Evolutionary conservation across 2,797 vertebrate species (phyloP).

Genomic region (Molossus molossus): DNA sequence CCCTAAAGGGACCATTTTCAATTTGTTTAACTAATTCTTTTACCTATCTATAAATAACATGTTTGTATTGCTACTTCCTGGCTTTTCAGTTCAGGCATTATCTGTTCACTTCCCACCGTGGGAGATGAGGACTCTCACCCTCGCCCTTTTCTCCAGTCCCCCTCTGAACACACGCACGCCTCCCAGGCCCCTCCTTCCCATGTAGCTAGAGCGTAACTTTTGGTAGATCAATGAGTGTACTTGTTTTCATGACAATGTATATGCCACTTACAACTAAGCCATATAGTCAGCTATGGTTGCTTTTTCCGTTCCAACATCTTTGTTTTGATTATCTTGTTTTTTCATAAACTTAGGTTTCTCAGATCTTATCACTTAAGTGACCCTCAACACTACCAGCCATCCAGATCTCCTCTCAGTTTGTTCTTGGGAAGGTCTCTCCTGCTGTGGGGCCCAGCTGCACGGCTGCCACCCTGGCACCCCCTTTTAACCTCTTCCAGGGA

Average conservation of each 20-base stretch:
- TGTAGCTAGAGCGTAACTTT: neutral
- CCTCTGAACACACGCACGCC: neutral
- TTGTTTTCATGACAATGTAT: neutral
- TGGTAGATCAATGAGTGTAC: neutral
- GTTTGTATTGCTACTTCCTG: slow-evolving; percentile 72
- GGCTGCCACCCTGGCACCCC: neutral
- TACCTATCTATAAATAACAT: slow-evolving; percentile 64
- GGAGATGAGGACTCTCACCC: neutral
- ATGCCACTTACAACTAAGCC: neutral
- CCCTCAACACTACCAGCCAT: neutral
- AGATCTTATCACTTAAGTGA: neutral
- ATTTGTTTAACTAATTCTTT: slow-evolving; percentile 49
- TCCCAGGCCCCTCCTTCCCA: accelerated
- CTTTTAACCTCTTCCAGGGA: neutral
- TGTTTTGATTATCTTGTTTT: slow-evolving; percentile 43
- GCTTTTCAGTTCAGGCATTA: slow-evolving; percentile 13
- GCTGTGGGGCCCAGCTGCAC: neutral
- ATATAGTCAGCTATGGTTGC: neutral
- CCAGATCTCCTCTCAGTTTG: neutral
- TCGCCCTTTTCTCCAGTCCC: neutral
- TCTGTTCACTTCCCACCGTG: slow-evolving; percentile 50
- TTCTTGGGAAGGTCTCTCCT: neutral
- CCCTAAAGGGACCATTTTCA: slow-evolving; percentile 34
- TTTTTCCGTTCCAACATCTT: neutral
- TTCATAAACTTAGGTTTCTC: neutral